These are phyloP conservation scores for Vanessa cardui DNA, from an alignment of 2,888 invertebrate species.

Conservation along the genomic window DNA sequence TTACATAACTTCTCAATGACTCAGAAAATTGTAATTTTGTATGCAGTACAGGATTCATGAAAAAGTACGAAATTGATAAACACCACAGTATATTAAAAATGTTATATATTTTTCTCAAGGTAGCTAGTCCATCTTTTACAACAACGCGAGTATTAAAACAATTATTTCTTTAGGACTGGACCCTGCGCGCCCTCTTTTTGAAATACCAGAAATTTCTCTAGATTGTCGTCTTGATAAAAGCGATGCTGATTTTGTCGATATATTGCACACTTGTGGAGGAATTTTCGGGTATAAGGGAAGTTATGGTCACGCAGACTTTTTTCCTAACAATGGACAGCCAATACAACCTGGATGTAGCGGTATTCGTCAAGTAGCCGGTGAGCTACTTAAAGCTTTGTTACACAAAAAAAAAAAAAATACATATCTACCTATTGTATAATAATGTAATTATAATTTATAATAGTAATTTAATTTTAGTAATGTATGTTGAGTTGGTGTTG, in stretches of 20 bases:
- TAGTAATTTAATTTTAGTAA: too few species aligned
- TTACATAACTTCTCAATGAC: too few species aligned
- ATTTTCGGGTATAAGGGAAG: constrained; percentile 83
- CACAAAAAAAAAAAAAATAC: too few species aligned
- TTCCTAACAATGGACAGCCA: constrained; percentile 87
- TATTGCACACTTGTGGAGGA: constrained; percentile 88
- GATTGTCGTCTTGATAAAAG: constrained; percentile 79
- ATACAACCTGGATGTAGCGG: constrained; percentile 87
- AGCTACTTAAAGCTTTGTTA: background rate
- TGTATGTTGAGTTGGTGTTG: too few species aligned
- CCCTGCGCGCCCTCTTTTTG: constrained; percentile 87
- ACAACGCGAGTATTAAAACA: background rate
- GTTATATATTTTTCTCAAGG: too few species aligned
- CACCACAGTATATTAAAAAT: too few species aligned
- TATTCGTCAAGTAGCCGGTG: constrained; percentile 62
- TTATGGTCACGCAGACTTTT: constrained; percentile 88
- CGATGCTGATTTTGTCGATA: constrained; percentile 88
- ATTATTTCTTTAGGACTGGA: constrained; percentile 73
- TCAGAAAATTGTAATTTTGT: too few species aligned
- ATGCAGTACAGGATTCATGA: too few species aligned
- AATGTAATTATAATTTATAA: too few species aligned
- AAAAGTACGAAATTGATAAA: too few species aligned
- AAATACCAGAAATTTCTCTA: constrained; percentile 64
- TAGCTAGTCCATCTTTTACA: too few species aligned
- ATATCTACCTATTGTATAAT: too few species aligned